Conservation (phyloP, 1,140 invertebrate genomes). For the Drosophila quadrilineata region DNA sequence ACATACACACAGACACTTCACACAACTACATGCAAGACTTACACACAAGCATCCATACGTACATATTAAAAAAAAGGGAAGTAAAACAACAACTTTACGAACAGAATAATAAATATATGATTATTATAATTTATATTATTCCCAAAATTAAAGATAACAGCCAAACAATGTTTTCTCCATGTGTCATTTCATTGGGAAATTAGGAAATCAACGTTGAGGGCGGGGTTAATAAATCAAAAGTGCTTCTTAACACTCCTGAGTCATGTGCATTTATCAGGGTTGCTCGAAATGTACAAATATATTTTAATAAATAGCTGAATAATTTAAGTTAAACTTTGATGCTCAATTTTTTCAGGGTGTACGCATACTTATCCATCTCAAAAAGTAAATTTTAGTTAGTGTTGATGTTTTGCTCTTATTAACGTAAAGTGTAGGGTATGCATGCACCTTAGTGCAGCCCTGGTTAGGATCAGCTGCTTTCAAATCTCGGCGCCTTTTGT, state of each 20-base stretch:
- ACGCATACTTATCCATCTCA: no score
- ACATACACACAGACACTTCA: slow-evolving; percentile 25
- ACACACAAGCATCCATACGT: slow-evolving; percentile 52
- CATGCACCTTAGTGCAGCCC: slow-evolving; percentile 3
- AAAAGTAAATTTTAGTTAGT: no score
- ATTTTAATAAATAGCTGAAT: no score
- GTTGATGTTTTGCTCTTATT: no score
- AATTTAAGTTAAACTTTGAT: no score
- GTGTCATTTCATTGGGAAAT: slow-evolving; percentile 26
- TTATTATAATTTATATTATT: slow-evolving; percentile 80
- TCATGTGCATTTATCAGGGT: slow-evolving; percentile 54
- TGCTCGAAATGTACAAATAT: neutral
- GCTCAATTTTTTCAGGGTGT: no score
- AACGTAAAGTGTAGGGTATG: neutral
- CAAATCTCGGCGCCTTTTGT: slow-evolving; percentile 6
- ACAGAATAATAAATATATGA: slow-evolving; percentile 73
- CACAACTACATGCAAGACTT: slow-evolving; percentile 28
- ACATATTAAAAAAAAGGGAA: slow-evolving; percentile 71
- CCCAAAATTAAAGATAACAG: slow-evolving; percentile 79
- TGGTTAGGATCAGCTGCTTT: slow-evolving; percentile 25
- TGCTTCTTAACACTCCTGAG: slow-evolving; percentile 53
- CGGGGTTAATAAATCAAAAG: slow-evolving; percentile 5
- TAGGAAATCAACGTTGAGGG: neutral
- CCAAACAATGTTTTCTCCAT: slow-evolving; percentile 55
- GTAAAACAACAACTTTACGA: slow-evolving; percentile 72